Evolutionary conservation across 2,888 invertebrate species (phyloP).

Genomic region (Aphelenchoides bicaudatus): DNA sequence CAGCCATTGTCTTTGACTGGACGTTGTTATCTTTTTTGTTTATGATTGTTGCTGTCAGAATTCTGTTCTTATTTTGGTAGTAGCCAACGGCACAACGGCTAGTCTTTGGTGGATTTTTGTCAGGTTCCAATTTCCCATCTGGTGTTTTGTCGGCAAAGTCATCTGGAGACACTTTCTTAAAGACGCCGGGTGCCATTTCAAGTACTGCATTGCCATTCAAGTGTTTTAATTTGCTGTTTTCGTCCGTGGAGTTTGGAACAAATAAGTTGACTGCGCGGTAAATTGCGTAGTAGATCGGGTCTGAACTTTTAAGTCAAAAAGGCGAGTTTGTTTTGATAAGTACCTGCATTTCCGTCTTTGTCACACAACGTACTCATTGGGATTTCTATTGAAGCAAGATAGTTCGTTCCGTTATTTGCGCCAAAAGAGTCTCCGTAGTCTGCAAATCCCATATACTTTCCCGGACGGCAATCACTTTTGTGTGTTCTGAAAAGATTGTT

Average conservation of each 20-base stretch:
- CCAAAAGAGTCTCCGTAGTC: slow-evolving; percentile 12
- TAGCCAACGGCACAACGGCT: slow-evolving; percentile 8
- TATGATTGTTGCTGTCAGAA: neutral
- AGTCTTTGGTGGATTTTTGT: neutral
- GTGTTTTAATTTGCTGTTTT: neutral
- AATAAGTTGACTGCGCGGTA: slow-evolving; percentile 4
- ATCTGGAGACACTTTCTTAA: neutral
- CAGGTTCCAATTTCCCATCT: no score
- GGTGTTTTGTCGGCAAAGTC: neutral
- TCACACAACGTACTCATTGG: neutral
- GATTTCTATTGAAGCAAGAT: slow-evolving; percentile 8
- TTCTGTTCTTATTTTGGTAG: neutral
- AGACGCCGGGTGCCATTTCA: no score
- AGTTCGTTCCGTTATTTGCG: neutral
- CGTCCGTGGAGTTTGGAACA: slow-evolving; percentile 5
- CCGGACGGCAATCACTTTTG: neutral
- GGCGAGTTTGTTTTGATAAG: neutral
- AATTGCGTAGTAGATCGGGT: slow-evolving; percentile 7
- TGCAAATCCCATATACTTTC: neutral
- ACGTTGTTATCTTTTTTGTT: neutral
- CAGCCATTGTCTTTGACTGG: neutral
- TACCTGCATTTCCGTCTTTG: neutral
- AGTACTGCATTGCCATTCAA: no score
- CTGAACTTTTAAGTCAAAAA: neutral
- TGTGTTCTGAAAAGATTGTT: neutral